phyloP scores from a whole-genome alignment of 2,888 invertebrate genomes.

The Macrophya alboannulata region DNA sequence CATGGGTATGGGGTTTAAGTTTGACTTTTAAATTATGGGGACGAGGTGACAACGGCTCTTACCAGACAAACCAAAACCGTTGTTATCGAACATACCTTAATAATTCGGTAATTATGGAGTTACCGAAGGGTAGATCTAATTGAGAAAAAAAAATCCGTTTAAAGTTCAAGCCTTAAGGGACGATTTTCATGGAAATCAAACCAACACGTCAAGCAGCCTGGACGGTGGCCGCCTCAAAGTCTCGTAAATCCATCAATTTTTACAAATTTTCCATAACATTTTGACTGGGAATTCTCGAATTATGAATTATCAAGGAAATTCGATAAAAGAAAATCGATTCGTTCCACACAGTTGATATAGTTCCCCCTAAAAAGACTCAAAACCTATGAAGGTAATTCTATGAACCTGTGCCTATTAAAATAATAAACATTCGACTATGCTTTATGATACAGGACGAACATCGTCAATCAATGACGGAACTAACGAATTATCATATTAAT shows the following conservation, averaged over 20 bases:
- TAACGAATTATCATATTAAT: conserved; percentile 2
- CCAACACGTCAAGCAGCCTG: too few species aligned
- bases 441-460: neutral
- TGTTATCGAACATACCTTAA: conserved; percentile 1
- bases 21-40: conserved; percentile 2
- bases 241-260: too few species aligned
- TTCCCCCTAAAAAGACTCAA: neutral
- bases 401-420: too few species aligned
- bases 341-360: too few species aligned
- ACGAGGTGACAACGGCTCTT: conserved; percentile 15
- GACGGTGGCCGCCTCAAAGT: too few species aligned
- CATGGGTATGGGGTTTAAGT: neutral
- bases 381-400: neutral
- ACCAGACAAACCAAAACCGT: neutral
- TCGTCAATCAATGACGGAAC: neutral
- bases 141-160: too few species aligned
- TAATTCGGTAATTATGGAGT: conserved; percentile 3
- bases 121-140: conserved; percentile 9
- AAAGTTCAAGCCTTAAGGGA: too few species aligned
- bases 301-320: too few species aligned
- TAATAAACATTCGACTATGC: neutral
- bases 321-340: too few species aligned
- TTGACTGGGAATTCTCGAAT: too few species aligned
- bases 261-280: too few species aligned
- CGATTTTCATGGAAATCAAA: neutral